Conservation (phyloP, 2,888 invertebrate species). For the Noctua comes region DNA sequence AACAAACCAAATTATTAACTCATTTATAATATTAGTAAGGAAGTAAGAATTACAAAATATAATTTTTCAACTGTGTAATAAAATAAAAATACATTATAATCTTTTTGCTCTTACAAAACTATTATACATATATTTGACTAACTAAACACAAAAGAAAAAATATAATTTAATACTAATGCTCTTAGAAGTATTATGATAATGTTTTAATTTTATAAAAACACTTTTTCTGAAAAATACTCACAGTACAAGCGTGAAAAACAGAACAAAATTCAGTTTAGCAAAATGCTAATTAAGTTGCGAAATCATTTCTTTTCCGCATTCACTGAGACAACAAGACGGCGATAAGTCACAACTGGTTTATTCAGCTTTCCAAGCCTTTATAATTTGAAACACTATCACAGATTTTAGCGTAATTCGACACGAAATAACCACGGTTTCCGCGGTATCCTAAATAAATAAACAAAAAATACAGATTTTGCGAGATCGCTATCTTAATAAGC, state of each 20-base stretch:
- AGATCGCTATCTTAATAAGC: constrained; percentile 7
- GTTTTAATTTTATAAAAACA: neutral
- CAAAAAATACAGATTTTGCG: constrained; percentile 16
- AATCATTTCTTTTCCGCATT: constrained; percentile 8
- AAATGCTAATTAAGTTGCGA: constrained; percentile 8
- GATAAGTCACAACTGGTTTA: constrained; percentile 5
- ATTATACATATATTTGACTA: neutral
- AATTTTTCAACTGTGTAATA: neutral
- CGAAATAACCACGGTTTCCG: neutral
- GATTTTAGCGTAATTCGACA: neutral
- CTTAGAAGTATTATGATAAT: neutral
- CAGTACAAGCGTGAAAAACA: neutral
- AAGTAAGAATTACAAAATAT: neutral
- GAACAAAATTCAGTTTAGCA: constrained; percentile 13
- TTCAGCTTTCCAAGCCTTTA: neutral
- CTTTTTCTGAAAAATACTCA: neutral
- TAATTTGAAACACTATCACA: neutral
- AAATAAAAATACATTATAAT: neutral
- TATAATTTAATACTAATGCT: neutral
- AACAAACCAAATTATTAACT: no score
- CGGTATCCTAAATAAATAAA: neutral
- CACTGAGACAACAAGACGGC: constrained; percentile 7
- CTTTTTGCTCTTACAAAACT: neutral
- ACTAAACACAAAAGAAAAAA: neutral
- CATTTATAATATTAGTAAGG: no score